A percentile compares a stretch with the other conserved stretches of the same genome.
Evolutionary conservation across 2,797 vertebrate genomes (phyloP).

Genomic region (Ctenosaura bakeri): DNA sequence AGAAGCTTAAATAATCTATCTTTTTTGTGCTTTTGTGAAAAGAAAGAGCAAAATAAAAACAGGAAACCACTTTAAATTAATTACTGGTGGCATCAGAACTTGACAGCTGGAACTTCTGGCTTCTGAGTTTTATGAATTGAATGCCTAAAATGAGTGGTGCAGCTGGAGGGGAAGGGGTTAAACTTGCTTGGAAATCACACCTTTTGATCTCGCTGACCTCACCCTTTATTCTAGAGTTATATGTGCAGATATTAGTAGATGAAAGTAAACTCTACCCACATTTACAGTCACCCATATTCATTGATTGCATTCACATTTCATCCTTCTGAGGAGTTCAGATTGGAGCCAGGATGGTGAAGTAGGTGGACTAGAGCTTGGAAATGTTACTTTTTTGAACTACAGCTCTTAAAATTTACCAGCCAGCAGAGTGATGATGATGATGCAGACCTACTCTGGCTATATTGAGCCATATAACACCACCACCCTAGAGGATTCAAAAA

Average conservation of each 20-base stretch:
- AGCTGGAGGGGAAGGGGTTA: neutral
- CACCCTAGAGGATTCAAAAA: too few species aligned
- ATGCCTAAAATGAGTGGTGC: neutral
- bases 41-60: neutral
- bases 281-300: neutral
- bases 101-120: neutral
- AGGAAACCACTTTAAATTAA: neutral
- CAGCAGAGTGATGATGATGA: too few species aligned
- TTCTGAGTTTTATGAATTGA: neutral
- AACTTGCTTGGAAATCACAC: neutral
- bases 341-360: neutral
- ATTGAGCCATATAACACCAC: too few species aligned
- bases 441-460: too few species aligned
- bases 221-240: neutral
- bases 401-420: too few species aligned
- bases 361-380: neutral
- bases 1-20: neutral
- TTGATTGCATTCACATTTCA: neutral
- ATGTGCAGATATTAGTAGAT: neutral
- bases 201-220: too few species aligned
- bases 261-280: too few species aligned
- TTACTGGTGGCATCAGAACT: neutral
- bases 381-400: too few species aligned
- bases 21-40: neutral
- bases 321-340: neutral